Evolutionary conservation across 2,888 invertebrate species (phyloP).

Genomic region (Tetheella fluctuosa): DNA sequence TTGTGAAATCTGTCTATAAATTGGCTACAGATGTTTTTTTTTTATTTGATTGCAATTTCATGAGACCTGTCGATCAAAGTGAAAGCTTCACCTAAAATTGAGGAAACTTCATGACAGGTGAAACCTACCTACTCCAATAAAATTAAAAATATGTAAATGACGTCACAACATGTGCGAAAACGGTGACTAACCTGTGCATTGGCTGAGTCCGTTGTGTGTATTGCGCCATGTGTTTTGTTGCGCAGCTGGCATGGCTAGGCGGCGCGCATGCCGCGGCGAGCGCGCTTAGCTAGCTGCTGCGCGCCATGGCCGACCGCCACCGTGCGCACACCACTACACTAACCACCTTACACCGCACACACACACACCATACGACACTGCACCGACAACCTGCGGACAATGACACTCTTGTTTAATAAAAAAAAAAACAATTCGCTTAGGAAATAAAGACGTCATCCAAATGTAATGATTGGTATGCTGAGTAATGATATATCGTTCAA

Average conservation of each 20-base stretch:
- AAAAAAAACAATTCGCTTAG: slow-evolving; percentile 4
- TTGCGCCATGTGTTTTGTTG: slow-evolving; percentile 75
- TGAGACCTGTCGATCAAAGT: no score
- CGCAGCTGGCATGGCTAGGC: slow-evolving; percentile 78
- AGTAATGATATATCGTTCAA: no score
- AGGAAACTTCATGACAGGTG: neutral
- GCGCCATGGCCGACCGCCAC: slow-evolving; percentile 49
- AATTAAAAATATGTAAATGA: slow-evolving; percentile 19
- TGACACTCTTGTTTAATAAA: neutral
- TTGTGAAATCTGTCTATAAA: no score
- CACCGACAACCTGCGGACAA: slow-evolving; percentile 56
- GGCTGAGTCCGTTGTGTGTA: slow-evolving; percentile 82
- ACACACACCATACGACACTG: slow-evolving; percentile 59
- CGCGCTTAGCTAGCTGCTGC: slow-evolving; percentile 73
- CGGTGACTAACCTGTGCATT: slow-evolving; percentile 76
- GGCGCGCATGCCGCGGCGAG: slow-evolving; percentile 71
- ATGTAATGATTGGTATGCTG: neutral
- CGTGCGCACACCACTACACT: slow-evolving; percentile 51
- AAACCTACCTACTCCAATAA: neutral
- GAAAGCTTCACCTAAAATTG: no score
- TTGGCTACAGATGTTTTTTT: no score
- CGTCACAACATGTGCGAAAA: slow-evolving; percentile 2
- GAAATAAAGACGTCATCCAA: neutral
- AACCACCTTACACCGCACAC: slow-evolving; percentile 41
- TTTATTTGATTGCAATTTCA: no score